phyloP scores from a whole-genome alignment of 2,888 invertebrate genomes.

The Leptinotarsa haldemani region DNA sequence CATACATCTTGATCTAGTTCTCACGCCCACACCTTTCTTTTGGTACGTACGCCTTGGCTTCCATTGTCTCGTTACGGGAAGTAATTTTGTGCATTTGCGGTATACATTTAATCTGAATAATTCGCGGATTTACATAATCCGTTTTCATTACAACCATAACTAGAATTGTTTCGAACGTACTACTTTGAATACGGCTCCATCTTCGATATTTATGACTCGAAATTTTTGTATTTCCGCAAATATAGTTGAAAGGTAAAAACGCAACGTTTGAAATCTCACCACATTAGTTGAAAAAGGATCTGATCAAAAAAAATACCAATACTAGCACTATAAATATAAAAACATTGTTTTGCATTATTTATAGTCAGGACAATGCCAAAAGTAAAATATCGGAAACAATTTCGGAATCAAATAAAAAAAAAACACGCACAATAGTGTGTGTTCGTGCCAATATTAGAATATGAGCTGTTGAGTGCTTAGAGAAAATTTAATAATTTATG shows the following conservation, averaged over 20 bases:
- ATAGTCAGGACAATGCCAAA: too few species aligned
- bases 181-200: constrained; percentile 1
- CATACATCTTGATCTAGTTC: constrained; percentile 46
- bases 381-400: too few species aligned
- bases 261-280: not conserved
- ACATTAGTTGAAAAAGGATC: not conserved
- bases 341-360: too few species aligned
- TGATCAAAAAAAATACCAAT: too few species aligned
- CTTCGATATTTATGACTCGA: not conserved
- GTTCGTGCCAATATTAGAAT: too few species aligned
- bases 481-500: too few species aligned
- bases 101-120: constrained; percentile 27
- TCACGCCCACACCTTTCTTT: constrained; percentile 44
- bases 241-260: not conserved
- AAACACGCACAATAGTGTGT: too few species aligned
- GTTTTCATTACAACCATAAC: constrained; percentile 22
- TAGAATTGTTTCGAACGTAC: constrained; percentile 17
- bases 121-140: constrained; percentile 22
- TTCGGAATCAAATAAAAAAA: too few species aligned
- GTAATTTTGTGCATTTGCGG: constrained; percentile 31
- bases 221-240: not conserved
- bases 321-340: too few species aligned
- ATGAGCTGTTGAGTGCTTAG: too few species aligned
- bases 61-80: constrained; percentile 30
- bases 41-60: constrained; percentile 28